Conservation (phyloP, 2,797 vertebrate species). For the Microctenopoma lineatum region DNA sequence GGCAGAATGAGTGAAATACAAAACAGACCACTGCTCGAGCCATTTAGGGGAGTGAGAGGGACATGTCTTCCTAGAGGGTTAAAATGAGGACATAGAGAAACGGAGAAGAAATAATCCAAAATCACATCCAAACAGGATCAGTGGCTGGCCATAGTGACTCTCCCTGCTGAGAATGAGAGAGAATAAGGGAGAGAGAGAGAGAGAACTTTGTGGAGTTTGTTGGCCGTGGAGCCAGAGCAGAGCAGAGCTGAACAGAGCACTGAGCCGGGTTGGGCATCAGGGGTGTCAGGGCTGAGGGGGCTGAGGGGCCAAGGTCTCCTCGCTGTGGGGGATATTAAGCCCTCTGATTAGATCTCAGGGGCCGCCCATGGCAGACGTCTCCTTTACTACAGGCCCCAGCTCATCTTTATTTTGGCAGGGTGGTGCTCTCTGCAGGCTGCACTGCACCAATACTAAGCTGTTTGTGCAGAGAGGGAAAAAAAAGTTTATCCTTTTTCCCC, state of each 20-base stretch:
- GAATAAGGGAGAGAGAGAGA: conserved; percentile 37
- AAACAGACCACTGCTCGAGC: conserved; percentile 53
- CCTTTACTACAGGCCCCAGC: conserved; percentile 82
- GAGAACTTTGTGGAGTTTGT: conserved; percentile 80
- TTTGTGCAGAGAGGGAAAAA: conserved; percentile 73
- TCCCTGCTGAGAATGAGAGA: conserved; percentile 70
- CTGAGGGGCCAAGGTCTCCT: conserved; percentile 82
- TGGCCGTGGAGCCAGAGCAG: conserved; percentile 70
- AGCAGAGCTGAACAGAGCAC: conserved; percentile 67
- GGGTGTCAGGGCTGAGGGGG: conserved; percentile 80
- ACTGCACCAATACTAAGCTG: conserved; percentile 84
- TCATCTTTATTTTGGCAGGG: conserved; percentile 86
- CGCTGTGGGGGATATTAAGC: conserved; percentile 85
- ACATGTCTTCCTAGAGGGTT: conserved; percentile 67
- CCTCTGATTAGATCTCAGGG: conserved; percentile 86
- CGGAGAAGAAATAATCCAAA: conserved; percentile 73
- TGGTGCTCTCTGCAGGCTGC: conserved; percentile 83
- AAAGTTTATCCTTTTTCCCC: conserved; percentile 62
- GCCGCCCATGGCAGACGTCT: conserved; percentile 81
- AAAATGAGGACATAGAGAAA: conserved; percentile 74
- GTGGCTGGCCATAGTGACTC: conserved; percentile 73
- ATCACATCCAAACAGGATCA: conserved; percentile 78
- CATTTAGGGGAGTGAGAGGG: conserved; percentile 52
- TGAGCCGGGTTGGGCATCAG: conserved; percentile 77
- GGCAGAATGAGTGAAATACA: conserved; percentile 41